Base-by-base conservation (phyloP, 2,113 vertebrate genomes). In the Sardina pilchardus region DNA sequence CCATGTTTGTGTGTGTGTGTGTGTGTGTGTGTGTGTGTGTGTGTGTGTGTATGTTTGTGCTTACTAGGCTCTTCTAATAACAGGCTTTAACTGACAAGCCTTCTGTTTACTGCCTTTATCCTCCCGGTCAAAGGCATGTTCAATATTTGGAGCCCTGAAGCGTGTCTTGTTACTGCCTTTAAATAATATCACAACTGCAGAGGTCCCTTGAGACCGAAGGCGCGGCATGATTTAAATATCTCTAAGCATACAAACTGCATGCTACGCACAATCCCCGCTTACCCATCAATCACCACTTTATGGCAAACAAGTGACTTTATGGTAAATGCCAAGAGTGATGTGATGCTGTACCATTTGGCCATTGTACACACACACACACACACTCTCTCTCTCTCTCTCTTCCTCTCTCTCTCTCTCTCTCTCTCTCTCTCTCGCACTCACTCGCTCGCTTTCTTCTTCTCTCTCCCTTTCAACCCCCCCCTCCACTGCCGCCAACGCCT, bases 101-200 rank as follows among this genome's bases (percentile, higher is more conserved):
- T 83, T 87, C 63, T 85, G 80, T 88, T 88, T 34, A 42, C 21
- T 24, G 84, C 19, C 88, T 75, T 88, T 84, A 47, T 53, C 53
- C 56, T 89, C 84, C 86, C 88, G 82, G 83, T 81, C 84, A 8
- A 2, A 86, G 71, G 3, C 3, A 90, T 92, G 90, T 94, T 94
- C 93, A 93, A 94, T 94, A 93, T 95, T 96, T 95, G 88, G 92
- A 92, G 88, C 92, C 87, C 90, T 89, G 2, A 84, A 92, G 91
- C 90, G 87, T 88, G 90, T 92, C 92, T 93, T 59, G 88, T 94
- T 94, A 92, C 93, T 89, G 88, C 89, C 86, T 90, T 85, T 93
- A 93, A 94, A 94, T 93, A 90, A 93, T 93, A 90, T 92, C 83
- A 85, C 83, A 47, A 48, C 91, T 92, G 88, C 87, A 83, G 90